Conservation (phyloP, 2,797 vertebrate species). For the Hoplostethus mediterraneus region DNA sequence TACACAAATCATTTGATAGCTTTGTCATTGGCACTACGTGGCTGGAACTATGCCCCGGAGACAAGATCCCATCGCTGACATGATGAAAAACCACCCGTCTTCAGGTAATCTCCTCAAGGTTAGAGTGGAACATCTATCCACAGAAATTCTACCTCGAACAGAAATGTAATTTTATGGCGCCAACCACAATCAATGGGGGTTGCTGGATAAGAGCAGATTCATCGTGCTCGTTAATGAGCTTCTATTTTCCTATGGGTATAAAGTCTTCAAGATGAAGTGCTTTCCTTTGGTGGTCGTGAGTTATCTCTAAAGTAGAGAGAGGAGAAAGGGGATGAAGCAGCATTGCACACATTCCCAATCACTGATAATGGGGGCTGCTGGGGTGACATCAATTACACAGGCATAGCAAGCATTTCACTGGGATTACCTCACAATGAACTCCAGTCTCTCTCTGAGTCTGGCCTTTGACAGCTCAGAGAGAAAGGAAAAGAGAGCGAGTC, state of each 20-base stretch:
- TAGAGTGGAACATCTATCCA: slow-evolving; percentile 39
- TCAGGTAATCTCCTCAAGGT: slow-evolving; percentile 26
- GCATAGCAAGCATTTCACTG: slow-evolving; percentile 67
- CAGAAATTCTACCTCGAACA: slow-evolving; percentile 37
- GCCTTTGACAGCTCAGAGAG: slow-evolving; percentile 54
- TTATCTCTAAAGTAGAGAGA: slow-evolving; percentile 48
- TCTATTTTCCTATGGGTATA: slow-evolving; percentile 46
- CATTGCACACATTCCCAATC: slow-evolving; percentile 63
- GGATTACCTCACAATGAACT: slow-evolving; percentile 69
- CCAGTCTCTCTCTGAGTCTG: slow-evolving; percentile 46
- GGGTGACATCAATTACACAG: slow-evolving; percentile 68
- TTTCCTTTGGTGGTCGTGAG: slow-evolving; percentile 48
- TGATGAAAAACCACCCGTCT: slow-evolving; percentile 27
- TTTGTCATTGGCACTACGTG: slow-evolving; percentile 37
- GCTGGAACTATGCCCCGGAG: slow-evolving; percentile 51
- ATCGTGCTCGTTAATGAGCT: slow-evolving; percentile 54
- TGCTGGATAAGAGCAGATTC: slow-evolving; percentile 53
- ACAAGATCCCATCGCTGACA: slow-evolving; percentile 27
- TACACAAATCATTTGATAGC: slow-evolving; percentile 50
- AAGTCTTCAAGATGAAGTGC: slow-evolving; percentile 52
- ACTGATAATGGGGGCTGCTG: slow-evolving; percentile 56
- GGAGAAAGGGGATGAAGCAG: slow-evolving; percentile 32
- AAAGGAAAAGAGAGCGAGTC: slow-evolving; percentile 4
- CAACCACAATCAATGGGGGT: slow-evolving; percentile 34
- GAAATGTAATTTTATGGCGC: slow-evolving; percentile 40